Evolutionary conservation across 2,888 invertebrate species (phyloP).

Genomic region (Suillia variegata): DNA sequence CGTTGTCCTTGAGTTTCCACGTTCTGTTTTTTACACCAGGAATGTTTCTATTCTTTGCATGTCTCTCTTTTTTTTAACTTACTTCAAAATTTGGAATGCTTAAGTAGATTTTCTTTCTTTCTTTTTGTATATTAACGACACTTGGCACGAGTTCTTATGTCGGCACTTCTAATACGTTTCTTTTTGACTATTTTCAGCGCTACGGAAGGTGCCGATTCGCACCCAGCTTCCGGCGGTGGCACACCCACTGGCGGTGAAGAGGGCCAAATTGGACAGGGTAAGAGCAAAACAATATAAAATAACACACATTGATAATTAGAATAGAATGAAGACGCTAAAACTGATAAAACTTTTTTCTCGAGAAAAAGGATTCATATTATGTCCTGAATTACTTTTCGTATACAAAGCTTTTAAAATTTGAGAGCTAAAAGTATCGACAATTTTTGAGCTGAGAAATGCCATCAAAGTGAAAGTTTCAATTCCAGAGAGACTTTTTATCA

Average conservation of each 20-base stretch:
- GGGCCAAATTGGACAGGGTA: conserved; percentile 77
- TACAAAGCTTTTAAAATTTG: conserved; percentile 35
- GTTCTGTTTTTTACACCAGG: no score
- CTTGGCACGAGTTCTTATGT: conserved; percentile 26
- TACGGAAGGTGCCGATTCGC: conserved; percentile 89
- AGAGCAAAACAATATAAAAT: conserved; percentile 59
- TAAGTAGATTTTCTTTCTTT: conserved; percentile 13
- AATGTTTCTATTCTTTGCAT: neutral
- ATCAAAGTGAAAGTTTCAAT: no score
- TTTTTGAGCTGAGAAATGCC: no score
- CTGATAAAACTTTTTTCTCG: no score
- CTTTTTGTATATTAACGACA: conserved; percentile 22
- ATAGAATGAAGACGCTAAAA: conserved; percentile 6
- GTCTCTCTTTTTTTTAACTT: neutral
- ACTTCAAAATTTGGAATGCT: conserved; percentile 24
- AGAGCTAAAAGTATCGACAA: no score
- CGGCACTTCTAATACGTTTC: neutral
- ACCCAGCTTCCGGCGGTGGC: conserved; percentile 77
- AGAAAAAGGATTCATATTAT: no score
- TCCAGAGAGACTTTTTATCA: no score
- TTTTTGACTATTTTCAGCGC: conserved; percentile 66
- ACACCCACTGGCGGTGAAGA: conserved; percentile 79
- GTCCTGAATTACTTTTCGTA: no score
- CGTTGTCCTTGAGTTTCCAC: no score
- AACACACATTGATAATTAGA: no score